These are phyloP conservation scores for Myiozetetes cayanensis DNA, from an alignment of 2,113 vertebrate species.

Conservation along the genomic window DNA sequence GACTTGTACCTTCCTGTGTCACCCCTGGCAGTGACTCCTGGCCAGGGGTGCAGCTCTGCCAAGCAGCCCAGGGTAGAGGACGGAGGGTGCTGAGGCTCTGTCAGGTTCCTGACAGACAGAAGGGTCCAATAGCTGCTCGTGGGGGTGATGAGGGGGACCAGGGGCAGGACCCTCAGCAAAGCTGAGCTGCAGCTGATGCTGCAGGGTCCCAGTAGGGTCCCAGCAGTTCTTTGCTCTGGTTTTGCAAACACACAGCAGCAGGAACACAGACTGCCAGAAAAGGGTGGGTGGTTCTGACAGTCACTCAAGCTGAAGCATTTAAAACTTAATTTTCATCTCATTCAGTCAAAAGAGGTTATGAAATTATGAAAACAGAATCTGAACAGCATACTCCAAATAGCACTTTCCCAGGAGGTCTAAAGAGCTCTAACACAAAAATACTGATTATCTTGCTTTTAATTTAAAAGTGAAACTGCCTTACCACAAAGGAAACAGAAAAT, in stretches of 20 bases:
- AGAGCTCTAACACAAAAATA: not conserved
- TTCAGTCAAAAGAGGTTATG: not conserved
- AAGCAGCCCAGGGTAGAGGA: not conserved
- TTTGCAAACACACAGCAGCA: not conserved
- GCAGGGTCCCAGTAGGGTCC: not conserved
- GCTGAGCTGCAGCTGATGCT: not conserved
- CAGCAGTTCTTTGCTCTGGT: rapidly evolving
- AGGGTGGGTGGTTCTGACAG: not conserved
- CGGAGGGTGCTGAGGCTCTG: not conserved
- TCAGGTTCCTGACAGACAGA: not conserved
- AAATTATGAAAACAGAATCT: not conserved
- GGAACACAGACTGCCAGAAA: not conserved
- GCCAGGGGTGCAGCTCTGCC: not conserved
- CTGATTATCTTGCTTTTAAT: not conserved
- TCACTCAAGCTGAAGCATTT: not conserved
- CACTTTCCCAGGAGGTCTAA: not conserved
- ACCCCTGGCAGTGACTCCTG: not conserved
- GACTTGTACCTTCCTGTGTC: not conserved
- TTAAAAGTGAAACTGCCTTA: not conserved
- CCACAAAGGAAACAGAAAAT: not conserved
- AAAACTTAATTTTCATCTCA: not conserved
- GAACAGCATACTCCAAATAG: not conserved
- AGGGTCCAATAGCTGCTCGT: rapidly evolving
- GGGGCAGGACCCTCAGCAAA: not conserved
- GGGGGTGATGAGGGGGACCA: rapidly evolving